Base-by-base conservation (phyloP, 2,113 vertebrate species). In the Lepisosteus osseus region DNA sequence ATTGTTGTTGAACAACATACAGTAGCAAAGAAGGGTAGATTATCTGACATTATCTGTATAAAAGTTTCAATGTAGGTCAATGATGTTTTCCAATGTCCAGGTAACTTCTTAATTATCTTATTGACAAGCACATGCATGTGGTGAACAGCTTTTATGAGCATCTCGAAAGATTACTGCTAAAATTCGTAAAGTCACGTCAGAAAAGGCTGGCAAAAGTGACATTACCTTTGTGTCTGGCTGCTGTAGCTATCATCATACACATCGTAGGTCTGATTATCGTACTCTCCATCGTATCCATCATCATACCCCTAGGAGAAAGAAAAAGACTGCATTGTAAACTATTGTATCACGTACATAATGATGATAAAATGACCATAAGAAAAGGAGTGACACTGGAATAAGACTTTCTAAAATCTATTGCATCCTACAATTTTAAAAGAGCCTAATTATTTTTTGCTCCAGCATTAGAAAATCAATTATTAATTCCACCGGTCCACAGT, bases 251-350 rank as follows among this genome's bases (percentile, higher is more conserved):
- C 95, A 29, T 97, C 95, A 69, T 99, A 98, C 4, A 89, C 76
- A 73, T 98, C 96, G 54, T 97, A 99, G 79, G 89, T 94, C 78
- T 96, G 92, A 29, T 98, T 95, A 45, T 98, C 96, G 70, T 98
- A 99, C 85, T 98, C 96, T 70, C 91, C 97, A 9, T 94, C 95
- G 43, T 96, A 98, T 67, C 97, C 94, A 70, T 98, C 97, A 85
- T 99, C 95, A 0, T 97, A 98, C 47, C 93, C 94, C 97, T 99
- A 79, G 61, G 69, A 80, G 54, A 72, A 83, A 67, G 77, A 72
- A 76, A 72, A 83, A 6, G 42, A 6, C 47, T 56, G n/a, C 12
- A 42, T 59, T 12, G 55, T 13, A 6, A 66, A 54, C 29, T 29
- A 29, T 29, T 29, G 29, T 2, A 29, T 29, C 29, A 29, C 43